Evolutionary conservation across 2,888 invertebrate species (phyloP).

Genomic region (Lamellibrachia columna): DNA sequence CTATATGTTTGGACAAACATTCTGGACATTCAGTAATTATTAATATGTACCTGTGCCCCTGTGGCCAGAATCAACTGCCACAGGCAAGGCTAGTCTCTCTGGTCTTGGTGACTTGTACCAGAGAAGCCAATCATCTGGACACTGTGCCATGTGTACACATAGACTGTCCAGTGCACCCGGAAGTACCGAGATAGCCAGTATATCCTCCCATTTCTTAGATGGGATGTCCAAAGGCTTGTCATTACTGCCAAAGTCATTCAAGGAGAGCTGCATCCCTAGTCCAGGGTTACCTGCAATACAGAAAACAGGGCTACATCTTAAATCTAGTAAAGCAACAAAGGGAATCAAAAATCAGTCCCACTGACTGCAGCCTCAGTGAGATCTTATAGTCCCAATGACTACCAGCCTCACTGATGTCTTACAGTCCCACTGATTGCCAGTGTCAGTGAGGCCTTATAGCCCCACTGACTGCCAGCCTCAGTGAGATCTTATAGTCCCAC

Average conservation of each 20-base stretch:
- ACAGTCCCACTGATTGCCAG: no score
- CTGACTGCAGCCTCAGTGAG: no score
- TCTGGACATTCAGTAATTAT: no score
- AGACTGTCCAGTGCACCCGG: conserved; percentile 62
- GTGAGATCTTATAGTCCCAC: no score
- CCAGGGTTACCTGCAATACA: conserved; percentile 59
- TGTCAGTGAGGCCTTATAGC: no score
- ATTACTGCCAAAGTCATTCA: conserved; percentile 53
- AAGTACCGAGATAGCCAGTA: conserved; percentile 62
- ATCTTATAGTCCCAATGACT: no score
- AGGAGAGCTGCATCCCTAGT: conserved; percentile 60
- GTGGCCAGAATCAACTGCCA: not conserved
- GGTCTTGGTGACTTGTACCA: conserved; percentile 58
- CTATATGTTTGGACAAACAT: not conserved
- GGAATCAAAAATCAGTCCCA: no score
- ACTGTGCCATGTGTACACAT: conserved; percentile 58
- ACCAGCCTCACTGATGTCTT: no score
- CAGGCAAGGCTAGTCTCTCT: conserved; percentile 52
- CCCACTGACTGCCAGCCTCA: no score
- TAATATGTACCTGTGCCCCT: not conserved
- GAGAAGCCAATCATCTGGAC: conserved; percentile 55
- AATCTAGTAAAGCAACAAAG: not conserved
- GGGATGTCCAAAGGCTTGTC: conserved; percentile 57
- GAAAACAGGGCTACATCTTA: conserved; percentile 18
- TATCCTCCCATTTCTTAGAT: conserved; percentile 63